phyloP scores from a whole-genome alignment of 2,888 invertebrate species.

The Pheosia gnoma region DNA sequence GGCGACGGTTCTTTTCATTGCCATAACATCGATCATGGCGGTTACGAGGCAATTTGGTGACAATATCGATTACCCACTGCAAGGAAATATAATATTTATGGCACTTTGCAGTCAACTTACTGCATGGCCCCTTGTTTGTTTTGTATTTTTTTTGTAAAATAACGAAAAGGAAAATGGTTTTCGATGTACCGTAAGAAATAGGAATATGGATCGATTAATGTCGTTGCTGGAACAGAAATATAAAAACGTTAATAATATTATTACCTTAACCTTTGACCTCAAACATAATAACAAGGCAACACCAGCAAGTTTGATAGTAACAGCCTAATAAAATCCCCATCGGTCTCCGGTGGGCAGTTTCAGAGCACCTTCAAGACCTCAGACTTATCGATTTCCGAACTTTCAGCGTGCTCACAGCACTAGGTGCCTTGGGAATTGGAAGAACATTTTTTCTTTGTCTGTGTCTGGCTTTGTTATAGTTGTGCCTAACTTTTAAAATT shows the following conservation, averaged over 20 bases:
- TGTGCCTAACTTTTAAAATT: no score
- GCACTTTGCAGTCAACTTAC: constrained; percentile 56
- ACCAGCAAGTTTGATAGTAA: constrained; percentile 29
- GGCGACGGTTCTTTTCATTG: constrained; percentile 48
- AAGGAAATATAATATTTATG: constrained; percentile 66
- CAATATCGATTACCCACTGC: constrained; percentile 62
- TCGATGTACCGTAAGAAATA: no score
- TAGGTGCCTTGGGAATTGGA: background rate
- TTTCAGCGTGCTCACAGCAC: constrained; percentile 9
- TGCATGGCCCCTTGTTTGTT: constrained; percentile 61
- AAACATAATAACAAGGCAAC: constrained; percentile 27
- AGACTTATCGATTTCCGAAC: constrained; percentile 42
- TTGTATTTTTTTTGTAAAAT: constrained; percentile 58
- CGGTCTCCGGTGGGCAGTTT: constrained; percentile 29
- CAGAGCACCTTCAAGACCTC: constrained; percentile 35
- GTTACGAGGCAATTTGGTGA: constrained; percentile 68
- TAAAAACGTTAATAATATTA: background rate
- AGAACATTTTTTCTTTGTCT: background rate
- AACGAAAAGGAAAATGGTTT: constrained; percentile 20
- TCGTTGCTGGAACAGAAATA: background rate
- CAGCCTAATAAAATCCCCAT: constrained; percentile 37
- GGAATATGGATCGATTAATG: background rate
- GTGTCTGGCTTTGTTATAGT: no score
- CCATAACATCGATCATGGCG: constrained; percentile 61
- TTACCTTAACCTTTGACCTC: background rate